These are phyloP conservation scores for Polydrusus pterygomalis DNA, from an alignment of 2,888 invertebrate species.

Conservation along the genomic window DNA sequence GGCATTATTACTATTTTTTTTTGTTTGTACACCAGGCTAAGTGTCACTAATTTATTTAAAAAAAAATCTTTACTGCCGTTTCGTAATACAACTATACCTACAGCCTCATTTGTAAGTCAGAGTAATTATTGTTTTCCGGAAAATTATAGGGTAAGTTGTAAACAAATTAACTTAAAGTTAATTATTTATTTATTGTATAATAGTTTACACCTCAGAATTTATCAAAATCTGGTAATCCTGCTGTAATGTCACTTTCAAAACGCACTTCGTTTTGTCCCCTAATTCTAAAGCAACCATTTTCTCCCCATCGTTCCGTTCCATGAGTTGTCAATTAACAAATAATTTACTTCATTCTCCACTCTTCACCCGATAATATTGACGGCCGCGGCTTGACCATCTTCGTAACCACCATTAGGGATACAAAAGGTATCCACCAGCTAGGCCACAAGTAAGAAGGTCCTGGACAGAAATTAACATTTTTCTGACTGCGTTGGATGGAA, in stretches of 20 bases:
- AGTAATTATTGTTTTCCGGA: too few species aligned
- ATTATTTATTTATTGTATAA: too few species aligned
- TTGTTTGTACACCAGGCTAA: too few species aligned
- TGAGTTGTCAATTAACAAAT: constrained; percentile 80
- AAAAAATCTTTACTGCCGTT: too few species aligned
- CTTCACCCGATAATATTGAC: constrained; percentile 91
- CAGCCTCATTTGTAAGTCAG: too few species aligned
- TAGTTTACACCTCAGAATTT: constrained; percentile 28
- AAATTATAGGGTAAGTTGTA: too few species aligned
- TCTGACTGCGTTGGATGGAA: constrained; percentile 42
- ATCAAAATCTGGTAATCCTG: constrained; percentile 72
- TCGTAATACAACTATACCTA: too few species aligned
- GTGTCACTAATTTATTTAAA: too few species aligned
- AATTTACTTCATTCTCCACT: constrained; percentile 71
- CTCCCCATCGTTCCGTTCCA: constrained; percentile 96
- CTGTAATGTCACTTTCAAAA: constrained; percentile 81
- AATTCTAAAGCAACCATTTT: constrained; percentile 91
- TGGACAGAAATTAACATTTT: constrained; percentile 45
- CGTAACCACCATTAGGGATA: constrained; percentile 91
- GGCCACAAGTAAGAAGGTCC: constrained; percentile 42
- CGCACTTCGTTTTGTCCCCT: constrained; percentile 86
- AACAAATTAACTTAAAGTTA: too few species aligned
- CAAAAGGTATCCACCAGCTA: constrained; percentile 72
- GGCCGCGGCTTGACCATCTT: constrained; percentile 85
- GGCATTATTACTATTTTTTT: too few species aligned